Evolutionary conservation across 2,113 vertebrate species (phyloP), one percentile per base, ranked within the genome.

Genomic region (Genyomyrus donnyi): DNA sequence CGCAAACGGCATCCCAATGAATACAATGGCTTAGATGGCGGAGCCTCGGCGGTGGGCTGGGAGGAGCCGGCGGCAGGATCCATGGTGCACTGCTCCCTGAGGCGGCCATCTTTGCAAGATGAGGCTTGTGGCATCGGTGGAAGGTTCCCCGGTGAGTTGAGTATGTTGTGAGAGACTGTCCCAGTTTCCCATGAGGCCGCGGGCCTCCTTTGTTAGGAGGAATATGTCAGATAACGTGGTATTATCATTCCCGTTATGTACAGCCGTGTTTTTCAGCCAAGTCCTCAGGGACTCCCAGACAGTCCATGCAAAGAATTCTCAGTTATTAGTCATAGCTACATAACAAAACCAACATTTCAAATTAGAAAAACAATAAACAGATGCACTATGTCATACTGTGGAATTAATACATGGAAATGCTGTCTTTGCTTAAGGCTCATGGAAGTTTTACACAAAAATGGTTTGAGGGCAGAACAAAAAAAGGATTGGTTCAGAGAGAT

Each of bases 1-100:
- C 94, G 92, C 19, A 94, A 94, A 42, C 94, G 92, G 90, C 95
- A 96, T 88, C 94, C 95, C 0, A 89, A 89, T 6, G 85, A 93
- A 70, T 92, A 94, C 19, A 89, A 91, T 21, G 90, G 90, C 56
- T 88, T 93, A 0, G 58, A 87, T 5, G 88, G 87, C 5, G 87
- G 89, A 1, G 46, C 88, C 0, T 88, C 92, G 27, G 91, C 89
- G n/a, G 85, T 53, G 10, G 7, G 27, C 3, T 21, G 13, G 88
- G 66, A 35, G 27, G 77, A 56, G 7, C 4, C n/a, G 11, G 35
- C 19, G 1, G 9, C 19, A 15, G 50, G 39, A n/a, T 19, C 87
- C 39, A 66, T 45, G 42, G 49, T 42, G 2, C 53, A 88, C 21
- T 88, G 87, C 53, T 6, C 35, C 17, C 53, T 89, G 35, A 85